Conservation (phyloP, 1,140 invertebrate species). For the Anastrepha ludens region DNA sequence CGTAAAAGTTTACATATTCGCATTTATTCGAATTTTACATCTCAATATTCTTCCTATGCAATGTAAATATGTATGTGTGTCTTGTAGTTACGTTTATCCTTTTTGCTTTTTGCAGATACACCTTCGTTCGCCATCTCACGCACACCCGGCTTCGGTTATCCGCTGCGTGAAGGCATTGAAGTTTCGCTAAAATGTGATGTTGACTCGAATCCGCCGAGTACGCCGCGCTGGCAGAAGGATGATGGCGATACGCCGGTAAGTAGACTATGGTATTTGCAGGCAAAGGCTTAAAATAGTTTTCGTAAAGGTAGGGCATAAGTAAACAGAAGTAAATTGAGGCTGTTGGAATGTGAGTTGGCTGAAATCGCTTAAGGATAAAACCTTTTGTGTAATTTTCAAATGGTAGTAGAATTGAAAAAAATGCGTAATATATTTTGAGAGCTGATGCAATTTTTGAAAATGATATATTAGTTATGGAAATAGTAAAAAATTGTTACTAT, state of each 20-base stretch:
- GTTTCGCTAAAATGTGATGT: constrained; percentile 92
- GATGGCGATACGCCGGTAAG: constrained; percentile 79
- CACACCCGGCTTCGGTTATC: constrained; percentile 90
- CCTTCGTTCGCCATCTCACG: constrained; percentile 93
- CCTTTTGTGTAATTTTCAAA: not conserved
- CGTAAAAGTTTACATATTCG: not conserved
- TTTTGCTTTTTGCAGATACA: constrained; percentile 79
- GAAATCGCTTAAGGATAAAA: not conserved
- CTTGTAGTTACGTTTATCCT: not conserved
- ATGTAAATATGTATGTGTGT: not conserved
- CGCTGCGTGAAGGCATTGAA: constrained; percentile 87
- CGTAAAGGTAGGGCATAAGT: not conserved
- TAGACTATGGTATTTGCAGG: constrained; percentile 55
- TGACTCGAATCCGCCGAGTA: constrained; percentile 91
- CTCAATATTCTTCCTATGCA: not conserved
- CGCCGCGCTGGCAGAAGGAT: constrained; percentile 88
- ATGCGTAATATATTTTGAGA: too few relatives aligned
- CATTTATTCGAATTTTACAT: constrained; percentile 37
- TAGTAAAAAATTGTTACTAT: too few relatives aligned
- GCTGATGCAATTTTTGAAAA: too few relatives aligned
- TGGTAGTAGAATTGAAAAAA: not conserved
- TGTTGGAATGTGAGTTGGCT: not conserved
- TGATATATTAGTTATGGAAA: too few relatives aligned
- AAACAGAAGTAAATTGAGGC: not conserved
- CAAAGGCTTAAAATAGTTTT: not conserved